A percentile compares a stretch with the other conserved stretches of the same genome.
Evolutionary conservation across 2,888 invertebrate species (phyloP).

Genomic region (Eristalis arbustorum): DNA sequence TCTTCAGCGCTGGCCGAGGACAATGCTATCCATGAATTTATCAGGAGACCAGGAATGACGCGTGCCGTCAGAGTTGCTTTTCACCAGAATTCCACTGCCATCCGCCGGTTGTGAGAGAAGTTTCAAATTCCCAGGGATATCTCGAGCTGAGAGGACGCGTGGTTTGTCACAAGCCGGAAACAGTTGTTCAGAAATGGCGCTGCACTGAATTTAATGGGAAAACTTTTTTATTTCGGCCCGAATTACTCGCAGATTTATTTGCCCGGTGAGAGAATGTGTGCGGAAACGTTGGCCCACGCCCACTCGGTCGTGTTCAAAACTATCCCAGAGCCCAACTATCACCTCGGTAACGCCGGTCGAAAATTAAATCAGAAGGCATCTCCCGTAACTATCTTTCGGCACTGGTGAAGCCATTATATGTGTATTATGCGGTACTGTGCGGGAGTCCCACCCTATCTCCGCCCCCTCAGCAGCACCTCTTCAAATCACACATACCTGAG

Average conservation of each 20-base stretch:
- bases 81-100: not conserved
- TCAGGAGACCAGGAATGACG: not conserved
- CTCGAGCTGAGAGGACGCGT: not conserved
- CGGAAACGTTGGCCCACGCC: not conserved
- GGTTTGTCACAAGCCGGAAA: no score
- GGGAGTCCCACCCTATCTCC: no score
- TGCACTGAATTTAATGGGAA: not conserved
- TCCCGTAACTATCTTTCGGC: not conserved
- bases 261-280: not conserved
- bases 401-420: not conserved
- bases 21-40: constrained; percentile 8
- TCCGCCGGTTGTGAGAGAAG: constrained; percentile 21
- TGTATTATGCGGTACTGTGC: not conserved
- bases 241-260: not conserved
- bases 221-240: not conserved
- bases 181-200: not conserved
- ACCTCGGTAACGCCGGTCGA: not conserved
- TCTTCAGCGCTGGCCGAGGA: not conserved
- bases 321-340: not conserved
- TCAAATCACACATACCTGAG: not conserved
- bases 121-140: not conserved
- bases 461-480: not conserved
- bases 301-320: not conserved
- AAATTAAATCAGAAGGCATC: not conserved
- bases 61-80: not conserved